phyloP scores from a whole-genome alignment of 2,888 invertebrate species.

The Mesodorylaimus sp. region DNA sequence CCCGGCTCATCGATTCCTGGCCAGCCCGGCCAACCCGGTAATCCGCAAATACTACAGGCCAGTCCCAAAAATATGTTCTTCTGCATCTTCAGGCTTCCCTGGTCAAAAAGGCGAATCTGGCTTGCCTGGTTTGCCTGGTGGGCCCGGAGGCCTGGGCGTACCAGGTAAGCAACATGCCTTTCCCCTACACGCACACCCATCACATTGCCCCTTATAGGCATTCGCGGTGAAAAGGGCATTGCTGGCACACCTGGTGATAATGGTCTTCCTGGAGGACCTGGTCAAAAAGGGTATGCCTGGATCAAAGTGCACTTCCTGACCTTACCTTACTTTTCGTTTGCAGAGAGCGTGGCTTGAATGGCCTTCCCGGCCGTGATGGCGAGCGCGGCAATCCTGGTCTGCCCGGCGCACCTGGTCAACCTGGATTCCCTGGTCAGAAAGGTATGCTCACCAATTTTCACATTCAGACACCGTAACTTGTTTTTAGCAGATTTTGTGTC shows the following conservation, averaged over 20 bases:
- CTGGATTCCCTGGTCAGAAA: slow-evolving; percentile 28
- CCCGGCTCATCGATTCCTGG: slow-evolving; percentile 50
- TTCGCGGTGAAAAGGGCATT: slow-evolving; percentile 24
- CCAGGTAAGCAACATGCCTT: no score
- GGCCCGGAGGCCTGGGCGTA: slow-evolving; percentile 14
- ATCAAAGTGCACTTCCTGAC: no score
- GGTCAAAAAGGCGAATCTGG: slow-evolving; percentile 67
- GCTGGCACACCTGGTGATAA: slow-evolving; percentile 13
- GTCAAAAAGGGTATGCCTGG: slow-evolving; percentile 19
- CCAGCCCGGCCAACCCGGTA: slow-evolving; percentile 38
- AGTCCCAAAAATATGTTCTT: no score
- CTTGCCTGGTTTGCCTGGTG: slow-evolving; percentile 29
- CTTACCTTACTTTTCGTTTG: no score
- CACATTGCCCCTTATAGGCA: no score
- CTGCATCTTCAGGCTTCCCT: slow-evolving; percentile 38
- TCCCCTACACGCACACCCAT: no score
- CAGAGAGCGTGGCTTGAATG: slow-evolving; percentile 10
- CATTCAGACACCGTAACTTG: no score
- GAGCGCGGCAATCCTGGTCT: slow-evolving; percentile 9
- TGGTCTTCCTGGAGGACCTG: slow-evolving; percentile 19
- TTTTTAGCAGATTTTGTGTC: no score
- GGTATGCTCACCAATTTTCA: no score
- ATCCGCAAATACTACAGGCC: no score
- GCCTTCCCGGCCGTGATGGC: background rate
- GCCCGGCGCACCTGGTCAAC: slow-evolving; percentile 14